Evolutionary conservation across 2,888 invertebrate species (phyloP), one percentile per base, ranked within the genome.

Genomic region (Lochmaea capreae): DNA sequence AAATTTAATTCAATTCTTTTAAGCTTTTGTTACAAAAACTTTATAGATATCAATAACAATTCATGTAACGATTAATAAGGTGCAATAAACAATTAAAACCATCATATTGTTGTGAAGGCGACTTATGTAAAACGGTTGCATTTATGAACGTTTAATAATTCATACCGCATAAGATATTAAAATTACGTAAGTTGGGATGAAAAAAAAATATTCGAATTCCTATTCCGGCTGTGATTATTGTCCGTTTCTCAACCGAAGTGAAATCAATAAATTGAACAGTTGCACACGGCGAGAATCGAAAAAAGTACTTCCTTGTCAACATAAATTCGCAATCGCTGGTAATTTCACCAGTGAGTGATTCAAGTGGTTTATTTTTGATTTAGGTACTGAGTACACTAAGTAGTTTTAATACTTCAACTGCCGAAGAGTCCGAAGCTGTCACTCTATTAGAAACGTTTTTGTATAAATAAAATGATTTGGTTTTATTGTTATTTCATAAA

Each of bases 211-310:
- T 42, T 57, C 11, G 54, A 65, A 65, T 65, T 71, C 71, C 65
- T 58, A 65, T 65, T 71, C 71, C 58, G 58, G 65, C 58, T 63
- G 18, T 18, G 43, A 63, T 63, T 43, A 33, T 70, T 71, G 33
- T 39, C 12, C 4, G 52, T 71, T 65, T 69, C 71, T 68, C 68
- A 75, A 75, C 71, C 52, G 43, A 65, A 69, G 72, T 63, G 74
- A 75, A 75, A 75, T 72, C 72, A 59, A 70, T 68, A 72, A 71
- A 65, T 57, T 39, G 54, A 42, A 70, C 63, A 63, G 54, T 70
- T 69, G 70, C 70, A 57, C 57, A 63, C 49, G 11, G 65, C 22
- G 43, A 8, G 33, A 39, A 42, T 62, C 42, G n/a, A 26, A 71
- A 65, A 71, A 65, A 70, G 9, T 65, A 65, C 65, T 71, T 71